Conservation (phyloP, 2,113 vertebrate genomes). For the Hirundichthys speculiger region DNA sequence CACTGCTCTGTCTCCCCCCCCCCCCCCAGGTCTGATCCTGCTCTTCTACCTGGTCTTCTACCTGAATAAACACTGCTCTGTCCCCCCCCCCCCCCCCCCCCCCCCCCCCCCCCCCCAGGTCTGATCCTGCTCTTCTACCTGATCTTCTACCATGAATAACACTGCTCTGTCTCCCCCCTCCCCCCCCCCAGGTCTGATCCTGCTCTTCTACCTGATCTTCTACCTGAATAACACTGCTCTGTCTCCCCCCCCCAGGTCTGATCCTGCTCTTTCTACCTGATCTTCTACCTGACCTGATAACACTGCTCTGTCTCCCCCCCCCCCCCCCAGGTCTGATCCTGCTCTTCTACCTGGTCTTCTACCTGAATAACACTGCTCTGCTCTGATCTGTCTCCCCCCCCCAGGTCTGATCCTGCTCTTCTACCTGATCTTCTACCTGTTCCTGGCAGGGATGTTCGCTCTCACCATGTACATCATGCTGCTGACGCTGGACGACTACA, state of each 20-base stretch:
- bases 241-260: constrained; percentile 53
- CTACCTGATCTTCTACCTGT: constrained; percentile 76
- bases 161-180: too few species aligned
- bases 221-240: too few species aligned
- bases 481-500: constrained; percentile 74
- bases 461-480: constrained; percentile 78
- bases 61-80: too few species aligned
- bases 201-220: too few species aligned
- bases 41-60: constrained; percentile 77
- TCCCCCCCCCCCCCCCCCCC: not conserved
- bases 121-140: constrained; percentile 76
- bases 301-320: too few species aligned
- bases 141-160: constrained; percentile 75
- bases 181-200: not conserved
- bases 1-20: constrained; percentile 29
- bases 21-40: constrained; percentile 66
- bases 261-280: constrained; percentile 71
- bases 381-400: too few species aligned
- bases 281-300: constrained; percentile 67
- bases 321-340: constrained; percentile 64
- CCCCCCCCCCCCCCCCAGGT: constrained; percentile 56
- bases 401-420: constrained; percentile 74
- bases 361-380: constrained; percentile 60
- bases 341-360: constrained; percentile 75
- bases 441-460: constrained; percentile 67